Conservation (phyloP, 2,797 vertebrate genomes). For the Bradypodion pumilum region DNA sequence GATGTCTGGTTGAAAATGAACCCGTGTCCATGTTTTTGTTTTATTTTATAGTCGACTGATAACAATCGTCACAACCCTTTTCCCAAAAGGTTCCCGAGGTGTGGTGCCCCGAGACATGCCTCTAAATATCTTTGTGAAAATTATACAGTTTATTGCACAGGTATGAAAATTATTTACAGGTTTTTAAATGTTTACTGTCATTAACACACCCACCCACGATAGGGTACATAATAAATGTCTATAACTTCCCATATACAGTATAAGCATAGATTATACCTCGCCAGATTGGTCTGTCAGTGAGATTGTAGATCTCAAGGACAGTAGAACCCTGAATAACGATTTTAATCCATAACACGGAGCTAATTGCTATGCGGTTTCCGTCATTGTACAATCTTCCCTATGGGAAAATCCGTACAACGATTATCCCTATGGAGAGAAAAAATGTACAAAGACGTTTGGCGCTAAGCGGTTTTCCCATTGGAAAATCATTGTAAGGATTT, state of each 20-base stretch:
- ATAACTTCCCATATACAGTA: background rate
- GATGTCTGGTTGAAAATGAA: conserved; percentile 43
- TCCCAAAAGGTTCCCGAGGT: conserved; percentile 96
- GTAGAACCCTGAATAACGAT: too few relatives aligned
- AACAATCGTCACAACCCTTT: conserved; percentile 95
- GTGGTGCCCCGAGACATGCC: conserved; percentile 99
- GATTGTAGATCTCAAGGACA: too few relatives aligned
- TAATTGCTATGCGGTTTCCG: too few relatives aligned
- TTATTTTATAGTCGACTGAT: conserved; percentile 87
- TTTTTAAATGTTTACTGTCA: background rate
- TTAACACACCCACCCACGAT: background rate
- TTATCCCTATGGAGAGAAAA: too few relatives aligned
- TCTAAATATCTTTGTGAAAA: conserved; percentile 98
- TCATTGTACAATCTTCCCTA: too few relatives aligned
- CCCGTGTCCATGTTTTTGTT: conserved; percentile 60
- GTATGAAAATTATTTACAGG: conserved; percentile 64
- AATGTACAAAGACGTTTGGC: too few relatives aligned
- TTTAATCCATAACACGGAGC: too few relatives aligned
- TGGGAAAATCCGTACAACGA: too few relatives aligned
- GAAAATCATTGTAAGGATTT: too few relatives aligned
- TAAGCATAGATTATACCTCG: background rate
- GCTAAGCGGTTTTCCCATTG: too few relatives aligned
- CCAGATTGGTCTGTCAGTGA: background rate
- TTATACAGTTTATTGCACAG: conserved; percentile 99
- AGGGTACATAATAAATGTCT: background rate